Percentiles rank a stretch among this genome's conserved stretches.
Evolutionary conservation across 1,140 invertebrate species (phyloP).

Genomic region (Bombus ignitus): DNA sequence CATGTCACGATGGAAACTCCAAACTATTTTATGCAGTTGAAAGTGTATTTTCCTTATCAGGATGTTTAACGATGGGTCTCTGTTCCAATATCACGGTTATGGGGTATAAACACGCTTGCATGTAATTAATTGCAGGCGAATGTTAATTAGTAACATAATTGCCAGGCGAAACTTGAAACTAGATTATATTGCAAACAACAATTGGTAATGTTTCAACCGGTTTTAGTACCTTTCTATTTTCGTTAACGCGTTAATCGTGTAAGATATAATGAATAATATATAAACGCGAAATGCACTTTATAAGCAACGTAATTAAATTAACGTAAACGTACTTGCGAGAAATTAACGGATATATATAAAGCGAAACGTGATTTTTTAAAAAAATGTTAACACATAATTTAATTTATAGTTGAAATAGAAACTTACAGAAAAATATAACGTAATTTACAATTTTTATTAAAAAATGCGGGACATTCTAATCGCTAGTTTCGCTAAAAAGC

Average conservation of each 20-base stretch:
- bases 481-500: background rate
- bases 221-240: no score
- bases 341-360: background rate
- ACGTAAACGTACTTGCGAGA: background rate
- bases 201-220: no score
- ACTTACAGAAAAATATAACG: no score
- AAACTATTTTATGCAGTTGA: conserved; percentile 11
- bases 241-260: no score
- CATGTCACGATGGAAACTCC: conserved; percentile 11
- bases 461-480: rapidly evolving
- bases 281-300: background rate
- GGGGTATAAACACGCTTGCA: conserved; percentile 12
- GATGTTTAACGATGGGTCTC: background rate
- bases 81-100: conserved; percentile 7
- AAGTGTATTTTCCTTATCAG: conserved; percentile 28
- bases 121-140: conserved; percentile 17
- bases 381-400: no score
- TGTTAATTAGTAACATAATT: conserved; percentile 29
- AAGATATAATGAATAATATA: background rate
- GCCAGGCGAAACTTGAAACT: background rate
- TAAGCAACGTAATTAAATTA: background rate
- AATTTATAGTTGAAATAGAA: no score
- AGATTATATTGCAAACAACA: background rate
- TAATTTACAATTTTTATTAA: background rate
- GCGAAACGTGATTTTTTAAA: no score